Conservation (phyloP, 2,113 vertebrate genomes). For the Limanda limanda region DNA sequence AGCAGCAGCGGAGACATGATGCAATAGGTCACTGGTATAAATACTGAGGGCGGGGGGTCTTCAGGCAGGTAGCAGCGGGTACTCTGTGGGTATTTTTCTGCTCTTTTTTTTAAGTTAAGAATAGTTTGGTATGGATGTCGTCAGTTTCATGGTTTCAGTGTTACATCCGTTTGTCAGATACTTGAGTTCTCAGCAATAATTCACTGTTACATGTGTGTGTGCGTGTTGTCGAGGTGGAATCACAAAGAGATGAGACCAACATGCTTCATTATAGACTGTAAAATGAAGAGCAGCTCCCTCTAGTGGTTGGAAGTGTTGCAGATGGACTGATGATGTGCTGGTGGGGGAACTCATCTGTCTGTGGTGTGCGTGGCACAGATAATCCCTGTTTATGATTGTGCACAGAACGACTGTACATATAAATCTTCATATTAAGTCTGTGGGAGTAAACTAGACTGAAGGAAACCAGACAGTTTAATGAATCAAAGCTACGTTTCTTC, state of each 20-base stretch:
- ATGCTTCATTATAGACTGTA: not conserved
- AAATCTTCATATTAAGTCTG: too few relatives aligned
- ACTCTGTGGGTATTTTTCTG: constrained; percentile 15
- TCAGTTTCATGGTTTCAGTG: too few relatives aligned
- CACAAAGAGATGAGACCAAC: not conserved
- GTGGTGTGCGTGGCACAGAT: too few relatives aligned
- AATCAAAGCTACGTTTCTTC: not conserved
- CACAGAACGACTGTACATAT: not conserved
- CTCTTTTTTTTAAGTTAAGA: not conserved
- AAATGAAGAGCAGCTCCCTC: constrained; percentile 47
- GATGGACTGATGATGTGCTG: not conserved
- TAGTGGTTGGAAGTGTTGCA: constrained; percentile 45
- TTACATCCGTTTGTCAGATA: not conserved
- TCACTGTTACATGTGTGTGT: not conserved
- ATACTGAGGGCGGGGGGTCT: constrained; percentile 13
- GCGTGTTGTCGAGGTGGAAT: not conserved
- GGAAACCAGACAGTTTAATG: not conserved
- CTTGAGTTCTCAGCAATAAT: constrained; percentile 40
- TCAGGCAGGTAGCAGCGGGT: constrained; percentile 14
- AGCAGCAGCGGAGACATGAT: constrained; percentile 16
- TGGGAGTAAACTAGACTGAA: not conserved
- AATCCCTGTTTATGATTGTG: constrained; percentile 30
- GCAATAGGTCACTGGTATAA: constrained; percentile 41
- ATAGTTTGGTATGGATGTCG: not conserved
- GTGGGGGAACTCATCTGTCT: too few relatives aligned